Evolutionary conservation across 2,113 vertebrate species (phyloP), one percentile per base, ranked within the genome.

Genomic region (Pionites leucogaster): DNA sequence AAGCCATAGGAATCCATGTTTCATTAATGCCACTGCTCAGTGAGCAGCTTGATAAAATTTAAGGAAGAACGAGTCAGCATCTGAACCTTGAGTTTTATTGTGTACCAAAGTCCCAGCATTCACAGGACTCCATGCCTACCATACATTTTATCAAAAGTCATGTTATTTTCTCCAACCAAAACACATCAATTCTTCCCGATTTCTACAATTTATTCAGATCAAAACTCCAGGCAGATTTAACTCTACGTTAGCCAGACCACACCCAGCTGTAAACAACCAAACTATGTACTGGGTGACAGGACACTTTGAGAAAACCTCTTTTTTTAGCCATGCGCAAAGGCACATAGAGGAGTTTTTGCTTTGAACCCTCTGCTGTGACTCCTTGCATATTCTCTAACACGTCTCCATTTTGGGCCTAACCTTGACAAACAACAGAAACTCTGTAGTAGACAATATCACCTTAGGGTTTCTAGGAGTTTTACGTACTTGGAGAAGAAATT

Each of bases 241-340:
- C 50, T 75, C 49, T 33, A 71, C 7, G 19, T 10, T 25, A 67
- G 9, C 8, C 25, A 81, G 12, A 47, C 46, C n/a, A 39, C 13
- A 50, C 2, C 6, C 39, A 82, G 35, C 16, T 71, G 50, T 46
- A 60, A 67, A 86, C 8, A 63, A 19, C 5, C 49, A 70, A 68
- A 52, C 3, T 27, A 3, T 1, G 0, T 19, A 44, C 11, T 71
- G 37, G 28, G 35, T 49, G 23, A 70, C 6, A 28, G 13, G 16
- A 65, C 17, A 28, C 13, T 60, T 39, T 5, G 33, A 62, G 7
- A 82, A 4, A 80, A 68, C 3, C 6, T 79, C 8, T 76, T 57
- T 82, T 76, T 69, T 33, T 52, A 16, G 18, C 9, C 7, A 53
- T 63, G 62, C 52, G 17, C 62, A 76, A 86, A 72, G 10, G 35